Conservation (phyloP, 2,797 vertebrate genomes). For the Arnoldichthys spilopterus region DNA sequence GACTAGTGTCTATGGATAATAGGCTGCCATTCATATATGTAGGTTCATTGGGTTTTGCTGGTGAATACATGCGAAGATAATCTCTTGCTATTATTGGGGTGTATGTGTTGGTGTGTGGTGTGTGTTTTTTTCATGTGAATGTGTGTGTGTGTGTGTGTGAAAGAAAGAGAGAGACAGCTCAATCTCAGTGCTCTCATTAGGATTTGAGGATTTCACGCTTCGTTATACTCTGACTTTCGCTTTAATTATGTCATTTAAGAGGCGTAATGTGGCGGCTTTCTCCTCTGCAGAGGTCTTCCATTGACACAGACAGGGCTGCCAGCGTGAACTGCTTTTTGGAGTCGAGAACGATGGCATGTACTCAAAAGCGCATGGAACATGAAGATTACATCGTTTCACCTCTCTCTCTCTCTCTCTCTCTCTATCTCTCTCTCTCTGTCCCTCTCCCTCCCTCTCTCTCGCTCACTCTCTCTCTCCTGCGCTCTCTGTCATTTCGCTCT, state of each 20-base stretch:
- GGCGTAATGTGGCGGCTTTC: slow-evolving; percentile 39
- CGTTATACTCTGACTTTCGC: slow-evolving; percentile 58
- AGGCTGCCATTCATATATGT: slow-evolving; percentile 9
- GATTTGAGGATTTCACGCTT: slow-evolving; percentile 61
- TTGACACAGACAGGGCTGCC: slow-evolving; percentile 34
- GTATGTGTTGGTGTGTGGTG: slow-evolving; percentile 7
- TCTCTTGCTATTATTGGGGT: slow-evolving; percentile 24
- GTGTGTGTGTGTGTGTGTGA: slow-evolving; percentile 2
- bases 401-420: slow-evolving; percentile 7
- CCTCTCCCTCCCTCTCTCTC: too few species aligned
- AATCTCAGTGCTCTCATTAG: slow-evolving; percentile 57
- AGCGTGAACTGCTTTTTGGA: slow-evolving; percentile 29
- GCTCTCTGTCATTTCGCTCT: slow-evolving; percentile 60
- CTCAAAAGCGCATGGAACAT: slow-evolving; percentile 55
- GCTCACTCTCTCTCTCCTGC: slow-evolving; percentile 41
- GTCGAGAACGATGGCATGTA: slow-evolving; percentile 31
- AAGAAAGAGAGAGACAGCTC: slow-evolving; percentile 39
- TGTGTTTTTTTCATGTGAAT: neutral
- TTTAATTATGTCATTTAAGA: slow-evolving; percentile 58
- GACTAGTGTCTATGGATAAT: slow-evolving; percentile 24
- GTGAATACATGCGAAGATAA: slow-evolving; percentile 7
- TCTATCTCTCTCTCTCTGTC: neutral
- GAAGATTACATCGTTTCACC: slow-evolving; percentile 67
- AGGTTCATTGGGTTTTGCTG: slow-evolving; percentile 17
- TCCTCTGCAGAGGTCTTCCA: slow-evolving; percentile 45